Percentiles rank a stretch among this genome's conserved stretches.
These are phyloP conservation scores for Gadus chalcogrammus DNA, from an alignment of 2,113 vertebrate genomes.

Conservation along the genomic window DNA sequence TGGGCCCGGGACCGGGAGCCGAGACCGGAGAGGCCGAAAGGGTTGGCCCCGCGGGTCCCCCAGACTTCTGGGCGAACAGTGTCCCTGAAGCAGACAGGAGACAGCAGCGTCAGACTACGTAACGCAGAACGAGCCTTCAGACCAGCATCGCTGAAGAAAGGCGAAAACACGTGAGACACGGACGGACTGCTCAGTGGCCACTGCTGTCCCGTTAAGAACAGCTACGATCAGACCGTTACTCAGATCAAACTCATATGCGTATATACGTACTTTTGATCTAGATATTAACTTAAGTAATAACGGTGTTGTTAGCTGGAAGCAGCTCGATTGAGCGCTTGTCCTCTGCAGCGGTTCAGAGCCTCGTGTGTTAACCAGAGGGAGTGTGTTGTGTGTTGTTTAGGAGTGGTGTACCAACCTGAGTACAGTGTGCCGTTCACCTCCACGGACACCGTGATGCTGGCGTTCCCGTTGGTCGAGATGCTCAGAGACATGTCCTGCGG, in stretches of 20 bases:
- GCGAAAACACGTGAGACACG: no score
- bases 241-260: no score
- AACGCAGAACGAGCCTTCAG: no score
- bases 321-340: no score
- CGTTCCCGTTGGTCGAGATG: slow-evolving; percentile 73
- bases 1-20: slow-evolving; percentile 58
- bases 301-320: no score
- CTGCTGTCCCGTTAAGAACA: no score
- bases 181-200: no score
- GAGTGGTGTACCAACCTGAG: slow-evolving; percentile 59
- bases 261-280: no score
- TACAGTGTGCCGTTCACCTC: slow-evolving; percentile 78
- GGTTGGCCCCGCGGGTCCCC: slow-evolving; percentile 27
- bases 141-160: no score
- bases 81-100: slow-evolving; percentile 58
- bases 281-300: no score
- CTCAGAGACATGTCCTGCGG: slow-evolving; percentile 76
- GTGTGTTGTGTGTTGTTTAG: not conserved
- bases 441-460: slow-evolving; percentile 78
- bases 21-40: slow-evolving; percentile 40
- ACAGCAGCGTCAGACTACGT: not conserved
- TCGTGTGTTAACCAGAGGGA: not conserved
- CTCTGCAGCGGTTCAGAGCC: not conserved
- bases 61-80: slow-evolving; percentile 75
- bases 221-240: no score